These are phyloP conservation scores for Monomorium pharaonis DNA, from an alignment of 1,140 invertebrate species.

Conservation along the genomic window DNA sequence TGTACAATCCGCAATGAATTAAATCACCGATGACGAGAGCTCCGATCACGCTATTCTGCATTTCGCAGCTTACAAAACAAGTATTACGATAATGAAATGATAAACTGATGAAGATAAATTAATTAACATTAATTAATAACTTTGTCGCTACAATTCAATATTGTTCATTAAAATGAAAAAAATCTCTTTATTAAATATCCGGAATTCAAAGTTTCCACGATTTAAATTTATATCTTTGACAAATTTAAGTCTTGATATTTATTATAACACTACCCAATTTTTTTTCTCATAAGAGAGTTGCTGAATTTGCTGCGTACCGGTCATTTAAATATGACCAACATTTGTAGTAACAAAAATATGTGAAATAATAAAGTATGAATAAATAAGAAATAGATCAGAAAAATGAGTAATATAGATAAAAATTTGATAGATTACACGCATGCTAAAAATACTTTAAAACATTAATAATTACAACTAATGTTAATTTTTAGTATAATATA, in stretches of 20 bases:
- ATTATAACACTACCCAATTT: not conserved
- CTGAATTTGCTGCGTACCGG: too few relatives aligned
- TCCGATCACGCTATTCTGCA: not conserved
- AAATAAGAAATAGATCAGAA: too few relatives aligned
- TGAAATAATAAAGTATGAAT: too few relatives aligned
- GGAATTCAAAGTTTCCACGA: not conserved
- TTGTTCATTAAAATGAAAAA: not conserved
- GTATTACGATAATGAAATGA: not conserved
- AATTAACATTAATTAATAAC: not conserved
- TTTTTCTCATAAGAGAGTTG: not conserved
- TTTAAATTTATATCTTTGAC: not conserved
- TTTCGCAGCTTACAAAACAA: not conserved
- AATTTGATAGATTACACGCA: too few relatives aligned
- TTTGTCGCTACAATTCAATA: not conserved
- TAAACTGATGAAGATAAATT: not conserved
- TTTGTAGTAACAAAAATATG: too few relatives aligned
- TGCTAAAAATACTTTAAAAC: too few relatives aligned
- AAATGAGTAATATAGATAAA: too few relatives aligned
- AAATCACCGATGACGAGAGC: not conserved
- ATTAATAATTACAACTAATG: too few relatives aligned
- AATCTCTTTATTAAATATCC: not conserved
- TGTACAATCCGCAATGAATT: not conserved
- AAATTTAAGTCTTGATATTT: not conserved
- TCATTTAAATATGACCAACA: too few relatives aligned
- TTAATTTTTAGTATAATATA: too few relatives aligned